phyloP scores from a whole-genome alignment of 1,140 invertebrate species.

The Apolygus lucorum region DNA sequence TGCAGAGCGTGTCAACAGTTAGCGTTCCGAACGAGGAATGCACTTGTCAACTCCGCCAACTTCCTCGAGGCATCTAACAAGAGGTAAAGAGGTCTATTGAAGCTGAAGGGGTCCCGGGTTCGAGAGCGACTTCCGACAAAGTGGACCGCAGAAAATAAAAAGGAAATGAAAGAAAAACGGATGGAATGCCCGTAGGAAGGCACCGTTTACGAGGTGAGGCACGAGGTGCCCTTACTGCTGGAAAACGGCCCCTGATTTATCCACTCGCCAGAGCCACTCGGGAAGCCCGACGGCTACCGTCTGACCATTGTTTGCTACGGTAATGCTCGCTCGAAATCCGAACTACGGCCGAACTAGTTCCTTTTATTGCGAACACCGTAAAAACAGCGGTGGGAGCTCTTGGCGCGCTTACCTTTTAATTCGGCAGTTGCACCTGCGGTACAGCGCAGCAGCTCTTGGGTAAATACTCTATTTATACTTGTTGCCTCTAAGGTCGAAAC shows the following conservation, averaged over 20 bases:
- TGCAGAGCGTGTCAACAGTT: neutral
- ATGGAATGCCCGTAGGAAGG: neutral
- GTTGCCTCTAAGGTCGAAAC: too few relatives aligned
- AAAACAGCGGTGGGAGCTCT: neutral
- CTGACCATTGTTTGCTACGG: neutral
- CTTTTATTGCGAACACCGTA: neutral
- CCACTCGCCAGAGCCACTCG: neutral
- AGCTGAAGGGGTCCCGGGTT: neutral
- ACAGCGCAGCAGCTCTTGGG: neutral
- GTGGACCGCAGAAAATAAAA: neutral
- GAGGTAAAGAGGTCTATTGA: neutral
- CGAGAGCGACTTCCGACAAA: neutral
- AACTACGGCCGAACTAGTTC: neutral
- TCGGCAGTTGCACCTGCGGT: neutral
- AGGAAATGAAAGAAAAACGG: neutral
- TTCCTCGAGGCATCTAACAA: neutral
- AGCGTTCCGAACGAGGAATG: neutral
- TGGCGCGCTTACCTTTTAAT: neutral
- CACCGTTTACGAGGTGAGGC: neutral
- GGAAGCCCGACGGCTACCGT: neutral
- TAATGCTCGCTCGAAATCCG: neutral
- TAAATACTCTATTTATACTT: conserved; percentile 1
- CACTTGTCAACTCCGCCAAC: neutral
- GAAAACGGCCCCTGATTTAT: neutral
- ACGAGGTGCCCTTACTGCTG: neutral